phyloP scores from a whole-genome alignment of 2,888 invertebrate genomes.

The Tenthredo amoena region DNA sequence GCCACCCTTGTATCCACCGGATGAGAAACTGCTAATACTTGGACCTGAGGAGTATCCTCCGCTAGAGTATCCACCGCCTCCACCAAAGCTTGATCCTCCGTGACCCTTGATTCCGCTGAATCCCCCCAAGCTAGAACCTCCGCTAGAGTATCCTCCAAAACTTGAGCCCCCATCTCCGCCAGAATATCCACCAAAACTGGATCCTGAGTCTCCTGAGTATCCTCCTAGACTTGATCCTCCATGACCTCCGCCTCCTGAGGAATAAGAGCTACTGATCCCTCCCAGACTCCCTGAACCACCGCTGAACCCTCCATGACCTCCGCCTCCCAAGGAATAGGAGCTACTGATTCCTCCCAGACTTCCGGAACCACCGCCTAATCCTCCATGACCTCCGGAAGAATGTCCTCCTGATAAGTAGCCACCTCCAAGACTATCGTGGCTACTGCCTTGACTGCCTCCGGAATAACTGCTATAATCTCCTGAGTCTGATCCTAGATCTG shows the following conservation, averaged over 20 bases:
- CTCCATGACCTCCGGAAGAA: constrained; percentile 57
- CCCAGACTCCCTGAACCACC: constrained; percentile 59
- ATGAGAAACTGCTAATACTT: constrained; percentile 36
- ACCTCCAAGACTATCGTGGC: constrained; percentile 53
- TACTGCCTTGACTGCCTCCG: constrained; percentile 49
- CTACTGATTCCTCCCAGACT: constrained; percentile 57
- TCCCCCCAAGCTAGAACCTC: constrained; percentile 52
- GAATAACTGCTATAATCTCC: constrained; percentile 49
- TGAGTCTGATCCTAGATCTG: constrained; percentile 42
- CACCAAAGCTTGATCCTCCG: constrained; percentile 40
- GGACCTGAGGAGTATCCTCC: constrained; percentile 43
- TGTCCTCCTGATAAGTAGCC: constrained; percentile 61
- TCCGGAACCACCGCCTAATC: constrained; percentile 52
- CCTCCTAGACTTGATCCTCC: constrained; percentile 43
- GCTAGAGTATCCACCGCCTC: constrained; percentile 8
- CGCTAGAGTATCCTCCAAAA: constrained; percentile 51
- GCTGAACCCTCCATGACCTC: constrained; percentile 54
- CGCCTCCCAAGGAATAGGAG: constrained; percentile 52
- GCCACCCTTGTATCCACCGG: constrained; percentile 46
- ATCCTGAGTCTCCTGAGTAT: constrained; percentile 47
- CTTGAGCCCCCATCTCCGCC: constrained; percentile 49
- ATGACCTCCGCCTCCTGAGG: constrained; percentile 56
- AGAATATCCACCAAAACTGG: constrained; percentile 54
- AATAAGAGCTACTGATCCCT: constrained; percentile 51
- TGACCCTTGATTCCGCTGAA: constrained; percentile 19